These are phyloP conservation scores for Amphimallon solstitiale DNA, from an alignment of 2,888 invertebrate species.

Conservation along the genomic window DNA sequence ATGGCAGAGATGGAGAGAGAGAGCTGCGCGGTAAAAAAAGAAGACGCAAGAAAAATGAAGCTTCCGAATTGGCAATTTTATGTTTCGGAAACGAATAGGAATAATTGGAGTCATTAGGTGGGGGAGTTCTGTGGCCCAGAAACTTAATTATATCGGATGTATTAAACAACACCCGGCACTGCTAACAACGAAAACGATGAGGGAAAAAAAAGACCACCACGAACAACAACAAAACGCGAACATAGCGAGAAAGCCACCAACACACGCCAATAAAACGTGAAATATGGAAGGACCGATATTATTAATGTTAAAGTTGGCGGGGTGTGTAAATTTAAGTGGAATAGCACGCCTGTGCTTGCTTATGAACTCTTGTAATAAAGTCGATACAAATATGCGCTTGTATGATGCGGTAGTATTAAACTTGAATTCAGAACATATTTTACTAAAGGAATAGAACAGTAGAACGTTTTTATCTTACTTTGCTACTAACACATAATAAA, in stretches of 20 bases:
- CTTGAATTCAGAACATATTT: too few relatives aligned
- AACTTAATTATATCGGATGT: conserved; percentile 29
- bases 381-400: too few relatives aligned
- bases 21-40: background rate
- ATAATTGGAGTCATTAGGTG: conserved; percentile 26
- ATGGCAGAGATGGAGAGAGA: too few relatives aligned
- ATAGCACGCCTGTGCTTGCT: too few relatives aligned
- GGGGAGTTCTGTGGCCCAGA: conserved; percentile 12
- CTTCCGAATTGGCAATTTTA: conserved; percentile 20
- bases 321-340: background rate
- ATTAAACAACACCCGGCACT: conserved; percentile 32
- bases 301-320: conserved; percentile 1
- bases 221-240: too few relatives aligned
- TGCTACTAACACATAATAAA: too few relatives aligned
- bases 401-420: too few relatives aligned
- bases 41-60: background rate
- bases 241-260: background rate
- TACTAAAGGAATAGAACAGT: too few relatives aligned
- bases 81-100: conserved; percentile 32
- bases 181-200: background rate
- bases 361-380: too few relatives aligned
- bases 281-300: conserved; percentile 24
- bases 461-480: too few relatives aligned
- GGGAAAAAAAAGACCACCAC: background rate
- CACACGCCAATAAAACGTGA: conserved; percentile 25